These are phyloP conservation scores for Sarcophaga bullata DNA, from an alignment of 1,140 invertebrate genomes.

Conservation along the genomic window DNA sequence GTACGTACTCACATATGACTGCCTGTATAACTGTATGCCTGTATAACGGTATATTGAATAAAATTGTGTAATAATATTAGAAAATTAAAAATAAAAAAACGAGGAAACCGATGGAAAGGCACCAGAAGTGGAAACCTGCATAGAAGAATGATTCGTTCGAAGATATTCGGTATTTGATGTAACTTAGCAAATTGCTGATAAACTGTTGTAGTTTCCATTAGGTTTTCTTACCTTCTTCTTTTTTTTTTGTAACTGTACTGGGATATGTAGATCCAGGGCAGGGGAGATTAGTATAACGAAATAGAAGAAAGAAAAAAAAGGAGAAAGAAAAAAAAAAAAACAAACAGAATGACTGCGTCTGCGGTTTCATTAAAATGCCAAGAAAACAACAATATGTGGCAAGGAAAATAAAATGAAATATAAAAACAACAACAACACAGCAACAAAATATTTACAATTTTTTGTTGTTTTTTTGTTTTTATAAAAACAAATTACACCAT, in stretches of 20 bases:
- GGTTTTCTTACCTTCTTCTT: not conserved
- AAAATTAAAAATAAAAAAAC: not conserved
- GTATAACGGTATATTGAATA: constrained; percentile 22
- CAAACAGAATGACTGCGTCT: constrained; percentile 4
- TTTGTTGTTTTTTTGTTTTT: too few relatives aligned
- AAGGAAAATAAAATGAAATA: not conserved
- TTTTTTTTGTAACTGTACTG: not conserved
- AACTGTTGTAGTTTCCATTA: not conserved
- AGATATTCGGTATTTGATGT: not conserved
- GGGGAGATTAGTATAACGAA: too few relatives aligned
- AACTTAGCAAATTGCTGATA: not conserved
- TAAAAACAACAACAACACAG: not conserved
- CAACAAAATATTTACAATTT: constrained; percentile 12
- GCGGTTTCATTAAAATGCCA: constrained; percentile 26
- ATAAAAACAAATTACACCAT: not conserved
- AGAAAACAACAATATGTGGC: constrained; percentile 26
- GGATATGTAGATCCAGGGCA: too few relatives aligned
- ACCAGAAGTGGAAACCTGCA: not conserved
- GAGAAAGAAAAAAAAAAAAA: not conserved
- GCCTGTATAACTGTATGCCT: not conserved
- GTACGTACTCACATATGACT: not conserved
- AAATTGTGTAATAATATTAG: constrained; percentile 19
- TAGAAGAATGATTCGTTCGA: not conserved
- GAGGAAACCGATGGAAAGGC: not conserved
- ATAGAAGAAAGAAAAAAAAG: too few relatives aligned